phyloP scores from a whole-genome alignment of 2,888 invertebrate species.

The Dicranocentrus wangi region DNA sequence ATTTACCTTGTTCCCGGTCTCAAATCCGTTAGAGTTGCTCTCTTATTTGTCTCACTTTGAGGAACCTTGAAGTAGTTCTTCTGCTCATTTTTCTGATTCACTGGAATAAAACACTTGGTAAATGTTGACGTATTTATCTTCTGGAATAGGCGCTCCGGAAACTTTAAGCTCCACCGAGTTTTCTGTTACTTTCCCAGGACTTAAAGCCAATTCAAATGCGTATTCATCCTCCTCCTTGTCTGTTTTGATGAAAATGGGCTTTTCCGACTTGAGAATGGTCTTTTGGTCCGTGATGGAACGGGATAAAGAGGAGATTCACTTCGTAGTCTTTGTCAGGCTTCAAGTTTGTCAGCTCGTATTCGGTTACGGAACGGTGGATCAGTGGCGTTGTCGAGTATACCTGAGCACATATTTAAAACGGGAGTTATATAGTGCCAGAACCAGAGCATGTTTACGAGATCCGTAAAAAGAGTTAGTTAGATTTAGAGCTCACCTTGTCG shows the following conservation, averaged over 20 bases:
- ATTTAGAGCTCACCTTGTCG: slow-evolving; percentile 77
- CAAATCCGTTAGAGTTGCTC: slow-evolving; percentile 81
- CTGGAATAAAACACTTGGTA: slow-evolving; percentile 89
- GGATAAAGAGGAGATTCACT: slow-evolving; percentile 87
- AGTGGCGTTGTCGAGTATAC: slow-evolving; percentile 89
- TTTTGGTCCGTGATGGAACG: slow-evolving; percentile 84
- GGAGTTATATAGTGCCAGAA: no score
- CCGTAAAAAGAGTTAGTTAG: neutral
- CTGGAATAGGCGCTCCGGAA: slow-evolving; percentile 90
- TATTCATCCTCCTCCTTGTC: slow-evolving; percentile 85
- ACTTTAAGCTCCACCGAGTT: slow-evolving; percentile 86
- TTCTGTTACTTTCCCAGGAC: slow-evolving; percentile 84
- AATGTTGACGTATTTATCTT: slow-evolving; percentile 91
- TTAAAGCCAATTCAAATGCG: slow-evolving; percentile 86
- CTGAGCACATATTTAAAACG: no score
- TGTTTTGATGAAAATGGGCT: slow-evolving; percentile 83
- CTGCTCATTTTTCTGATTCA: slow-evolving; percentile 81
- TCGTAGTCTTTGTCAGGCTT: slow-evolving; percentile 87
- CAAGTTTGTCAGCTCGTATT: slow-evolving; percentile 85
- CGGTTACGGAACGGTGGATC: slow-evolving; percentile 87
- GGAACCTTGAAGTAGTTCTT: slow-evolving; percentile 84
- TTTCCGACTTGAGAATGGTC: slow-evolving; percentile 85
- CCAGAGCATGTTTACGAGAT: no score
- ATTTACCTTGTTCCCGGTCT: slow-evolving; percentile 83
- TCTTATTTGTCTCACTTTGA: slow-evolving; percentile 82